Evolutionary conservation across 2,797 vertebrate genomes (phyloP), one percentile per base, ranked within the genome.

Genomic region (Arnoldichthys spilopterus): DNA sequence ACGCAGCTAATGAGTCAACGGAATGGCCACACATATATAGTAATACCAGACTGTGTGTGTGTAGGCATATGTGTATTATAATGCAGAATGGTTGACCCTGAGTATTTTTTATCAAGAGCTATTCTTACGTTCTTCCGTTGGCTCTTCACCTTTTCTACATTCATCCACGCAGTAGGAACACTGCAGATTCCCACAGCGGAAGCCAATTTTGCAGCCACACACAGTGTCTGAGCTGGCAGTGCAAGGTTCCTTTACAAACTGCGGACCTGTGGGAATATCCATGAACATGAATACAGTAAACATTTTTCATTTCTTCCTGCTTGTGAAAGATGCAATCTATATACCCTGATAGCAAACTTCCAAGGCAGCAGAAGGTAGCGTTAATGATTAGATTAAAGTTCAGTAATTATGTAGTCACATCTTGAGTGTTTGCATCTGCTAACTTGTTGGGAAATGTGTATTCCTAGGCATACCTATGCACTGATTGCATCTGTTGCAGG

Each of bases 81-180:
- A 34, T n/a, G 28, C 28, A 37, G 15, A 59, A 59, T 2, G 1
- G 40, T 0, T 51, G 4, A 1, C 20, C 72, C 28, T 8, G 51
- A 58, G 54, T n/a, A n/a, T n/a, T n/a, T 9, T 26, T 22, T 22
- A 59, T 15, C 9, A 43, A 11, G 12, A 20, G 13, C 6, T 37
- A 53, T 45, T 58, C 91, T 90, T 76, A 94, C 94, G 76, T 0
- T 81, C 0, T 0, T 28, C 0, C 4, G 80, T 22, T 6, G 90
- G 93, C 73, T 94, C 90, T 0, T 90, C 11, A 2, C 93, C 93
- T 78, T 58, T 76, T 5, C 0, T 15, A 28, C 93, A 94, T 13
- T 77, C 76, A 0, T 68, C 0, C 1, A 85, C 18, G 37, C 94
- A 95, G 85, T 81, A 88, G 9, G 82, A 54, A 15, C 94, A 95